Percentiles rank a stretch among this genome's conserved stretches.
Evolutionary conservation across 1,140 invertebrate genomes (phyloP).

Genomic region (Drosophila pallidifrons): DNA sequence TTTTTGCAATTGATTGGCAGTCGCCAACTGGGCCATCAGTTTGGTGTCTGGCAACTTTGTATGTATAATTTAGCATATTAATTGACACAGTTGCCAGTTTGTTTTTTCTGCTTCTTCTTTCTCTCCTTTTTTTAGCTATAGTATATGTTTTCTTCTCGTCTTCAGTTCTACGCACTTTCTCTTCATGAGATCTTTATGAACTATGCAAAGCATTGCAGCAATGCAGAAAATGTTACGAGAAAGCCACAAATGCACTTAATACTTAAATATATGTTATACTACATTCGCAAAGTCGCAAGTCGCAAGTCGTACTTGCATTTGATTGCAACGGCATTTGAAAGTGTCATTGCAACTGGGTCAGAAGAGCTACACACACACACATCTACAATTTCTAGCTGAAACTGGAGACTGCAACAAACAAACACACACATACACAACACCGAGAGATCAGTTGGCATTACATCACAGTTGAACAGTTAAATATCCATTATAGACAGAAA

Average conservation of each 20-base stretch:
- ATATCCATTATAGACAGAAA: slow-evolving; percentile 42
- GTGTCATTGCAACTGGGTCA: slow-evolving; percentile 74
- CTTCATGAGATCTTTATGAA: slow-evolving; percentile 74
- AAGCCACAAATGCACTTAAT: slow-evolving; percentile 71
- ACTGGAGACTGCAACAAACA: slow-evolving; percentile 9
- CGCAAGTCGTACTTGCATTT: slow-evolving; percentile 51
- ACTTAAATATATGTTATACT: slow-evolving; percentile 43
- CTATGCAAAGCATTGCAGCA: slow-evolving; percentile 75
- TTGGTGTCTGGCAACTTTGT: slow-evolving; percentile 54
- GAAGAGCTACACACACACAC: background rate
- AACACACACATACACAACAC: background rate
- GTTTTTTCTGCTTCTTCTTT: slow-evolving; percentile 38
- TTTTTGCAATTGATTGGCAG: slow-evolving; percentile 79
- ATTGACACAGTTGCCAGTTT: slow-evolving; percentile 78
- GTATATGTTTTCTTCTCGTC: slow-evolving; percentile 37
- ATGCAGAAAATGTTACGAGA: slow-evolving; percentile 73
- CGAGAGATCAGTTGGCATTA: slow-evolving; percentile 29
- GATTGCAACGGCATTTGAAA: slow-evolving; percentile 68
- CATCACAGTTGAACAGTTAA: slow-evolving; percentile 66
- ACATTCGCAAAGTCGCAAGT: background rate
- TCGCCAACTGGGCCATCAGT: slow-evolving; percentile 69
- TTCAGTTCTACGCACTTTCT: slow-evolving; percentile 72
- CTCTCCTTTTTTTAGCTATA: slow-evolving; percentile 24
- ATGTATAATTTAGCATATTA: slow-evolving; percentile 83
- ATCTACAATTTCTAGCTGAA: slow-evolving; percentile 12